Base-by-base conservation (phyloP, 2,797 vertebrate genomes). In the Coracias cyanogaster region DNA sequence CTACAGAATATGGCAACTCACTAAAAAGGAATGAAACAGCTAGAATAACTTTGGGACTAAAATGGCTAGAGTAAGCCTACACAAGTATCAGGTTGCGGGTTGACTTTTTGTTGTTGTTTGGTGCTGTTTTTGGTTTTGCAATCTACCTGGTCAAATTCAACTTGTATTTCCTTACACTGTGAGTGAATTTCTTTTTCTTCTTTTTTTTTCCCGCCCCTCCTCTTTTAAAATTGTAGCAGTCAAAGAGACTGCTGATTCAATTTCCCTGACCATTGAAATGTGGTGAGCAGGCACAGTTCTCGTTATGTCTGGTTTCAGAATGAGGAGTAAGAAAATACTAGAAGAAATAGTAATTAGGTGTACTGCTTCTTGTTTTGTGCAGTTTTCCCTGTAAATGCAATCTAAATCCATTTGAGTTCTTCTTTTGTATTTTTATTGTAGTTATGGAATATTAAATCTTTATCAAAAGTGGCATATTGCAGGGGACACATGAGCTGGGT, bases 401-500 rank as follows among this genome's bases (percentile, higher is more conserved):
- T 83, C 48, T 67, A 67, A 90, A 90, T 81, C 5, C 25, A 60
- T 49, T 37, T 94, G 46, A 85, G 5, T 69, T 88, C 60, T 95
- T 49, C 61, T 18, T 93, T 49, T 67, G 3, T 96, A 9, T 96
- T 97, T 98, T 67, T 96, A 82, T 61, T 95, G 41, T 93, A 99
- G 99, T 96, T 99, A 82, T 99, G 99, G 99, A 98, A 99, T 96
- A 97, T 98, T 58, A 98, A 98, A 64, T 97, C 98, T 35, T 96
- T 97, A 90, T 98, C 98, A 90, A 99, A 99, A 98, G 98, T 98
- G 92, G 99, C 99, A 0, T 99, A 99, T 94, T 99, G 99, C 97
- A 99, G 98, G 69, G 99, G 99, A 85, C 99, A 99, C 96, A 98
- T 99, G 97, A 99, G 99, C 94, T 99, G 99, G 99, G 98, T 99